Conservation (phyloP, 2,113 vertebrate species). For the Psilopogon haemacephalus region DNA sequence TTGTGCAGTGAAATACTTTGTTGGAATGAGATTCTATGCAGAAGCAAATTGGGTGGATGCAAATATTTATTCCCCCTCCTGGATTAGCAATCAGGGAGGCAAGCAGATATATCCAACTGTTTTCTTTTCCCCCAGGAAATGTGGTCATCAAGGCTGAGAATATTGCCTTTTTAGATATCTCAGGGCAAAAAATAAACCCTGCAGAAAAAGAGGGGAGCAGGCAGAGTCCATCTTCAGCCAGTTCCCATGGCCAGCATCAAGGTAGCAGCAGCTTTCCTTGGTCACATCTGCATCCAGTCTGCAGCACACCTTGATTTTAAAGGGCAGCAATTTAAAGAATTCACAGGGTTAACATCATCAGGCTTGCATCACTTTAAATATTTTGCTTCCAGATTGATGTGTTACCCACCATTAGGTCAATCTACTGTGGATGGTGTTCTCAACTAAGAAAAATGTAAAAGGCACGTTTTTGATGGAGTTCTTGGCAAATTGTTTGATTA, state of each 20-base stretch:
- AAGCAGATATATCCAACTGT: constrained; percentile 50
- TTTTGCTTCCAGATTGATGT: constrained; percentile 9
- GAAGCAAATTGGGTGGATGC: constrained; percentile 7
- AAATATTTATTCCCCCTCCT: not conserved
- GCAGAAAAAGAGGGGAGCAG: not conserved
- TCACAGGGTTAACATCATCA: not conserved
- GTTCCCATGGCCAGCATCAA: not conserved
- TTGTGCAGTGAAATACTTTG: not conserved
- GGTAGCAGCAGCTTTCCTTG: not conserved
- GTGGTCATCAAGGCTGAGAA: not conserved
- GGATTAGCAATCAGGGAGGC: constrained; percentile 15
- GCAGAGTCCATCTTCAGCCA: not conserved
- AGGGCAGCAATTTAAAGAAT: not conserved
- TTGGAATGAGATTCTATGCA: not conserved
- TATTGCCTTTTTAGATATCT: not conserved
- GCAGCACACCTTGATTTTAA: not conserved
- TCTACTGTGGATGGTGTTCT: constrained; percentile 46
- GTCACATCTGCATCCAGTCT: not conserved
- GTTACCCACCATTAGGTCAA: not conserved
- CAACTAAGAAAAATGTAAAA: constrained; percentile 65
- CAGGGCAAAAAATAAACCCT: not conserved
- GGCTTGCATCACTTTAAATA: not conserved
- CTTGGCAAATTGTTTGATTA: constrained; percentile 68
- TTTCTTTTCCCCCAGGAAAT: constrained; percentile 34
- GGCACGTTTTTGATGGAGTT: constrained; percentile 60